Percentiles rank a stretch among this genome's conserved stretches.
Evolutionary conservation across 2,797 vertebrate genomes (phyloP).

Genomic region (Onychomys arenicola): DNA sequence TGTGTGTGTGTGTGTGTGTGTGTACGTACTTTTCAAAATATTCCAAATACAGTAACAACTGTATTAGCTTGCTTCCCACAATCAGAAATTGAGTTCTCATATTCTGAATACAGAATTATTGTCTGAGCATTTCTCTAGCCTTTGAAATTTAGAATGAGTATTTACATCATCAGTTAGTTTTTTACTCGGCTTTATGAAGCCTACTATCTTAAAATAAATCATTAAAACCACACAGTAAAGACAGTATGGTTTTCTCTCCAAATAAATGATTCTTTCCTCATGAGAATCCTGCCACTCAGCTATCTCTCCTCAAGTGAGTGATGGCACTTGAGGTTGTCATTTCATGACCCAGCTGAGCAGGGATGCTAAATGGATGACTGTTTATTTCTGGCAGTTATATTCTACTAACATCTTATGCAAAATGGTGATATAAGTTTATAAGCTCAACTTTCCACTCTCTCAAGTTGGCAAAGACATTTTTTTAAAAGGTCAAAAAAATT

Average conservation of each 20-base stretch:
- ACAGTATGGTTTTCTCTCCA: background rate
- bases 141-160: constrained; percentile 22
- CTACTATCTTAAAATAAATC: constrained; percentile 51
- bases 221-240: constrained; percentile 25
- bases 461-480: constrained; percentile 17
- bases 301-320: constrained; percentile 30
- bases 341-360: constrained; percentile 10
- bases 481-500: background rate
- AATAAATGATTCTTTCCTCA: constrained; percentile 6
- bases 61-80: background rate
- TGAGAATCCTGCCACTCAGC: background rate
- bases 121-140: background rate
- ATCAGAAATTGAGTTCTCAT: background rate
- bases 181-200: constrained; percentile 23
- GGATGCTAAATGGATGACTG: constrained; percentile 40
- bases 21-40: background rate
- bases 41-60: background rate
- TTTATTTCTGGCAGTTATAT: constrained; percentile 52
- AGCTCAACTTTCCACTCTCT: background rate
- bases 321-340: constrained; percentile 8
- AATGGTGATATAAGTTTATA: background rate
- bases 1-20: background rate
- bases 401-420: constrained; percentile 37
- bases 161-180: constrained; percentile 35
- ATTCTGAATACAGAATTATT: constrained; percentile 49